Evolutionary conservation across 1,140 invertebrate genomes (phyloP), one percentile per base, ranked within the genome.

Genomic region (Trichonephila clavata): DNA sequence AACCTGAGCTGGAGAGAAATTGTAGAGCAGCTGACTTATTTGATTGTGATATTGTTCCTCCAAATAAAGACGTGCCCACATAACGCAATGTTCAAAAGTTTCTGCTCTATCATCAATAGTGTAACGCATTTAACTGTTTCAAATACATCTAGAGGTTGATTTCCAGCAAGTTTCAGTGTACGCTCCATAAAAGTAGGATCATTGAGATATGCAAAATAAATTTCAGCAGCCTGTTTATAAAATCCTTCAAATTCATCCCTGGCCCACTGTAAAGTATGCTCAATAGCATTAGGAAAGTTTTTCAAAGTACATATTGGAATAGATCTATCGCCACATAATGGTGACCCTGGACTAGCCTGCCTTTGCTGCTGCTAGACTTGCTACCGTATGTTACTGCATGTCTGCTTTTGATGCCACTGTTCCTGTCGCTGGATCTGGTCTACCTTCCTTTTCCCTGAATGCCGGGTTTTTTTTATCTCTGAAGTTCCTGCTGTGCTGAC

Each of bases 291-390:
- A 1, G 99, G 99, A 96, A 99, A 99, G 96, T 99, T 99, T 96
- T 99, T 99, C 87, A 99, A 96, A 0, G 99, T 99, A 96, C 99
- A 99, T 94, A 99, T 99, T 0, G 99, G 99, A 95, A 99, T 99
- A 95, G 98, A 98, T 96, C 99, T 99, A n/a, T n/a, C n/a, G n/a
- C n/a, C n/a, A n/a, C n/a, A n/a, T n/a, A n/a, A n/a, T n/a, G n/a
- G n/a, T n/a, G n/a, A n/a, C n/a, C n/a, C n/a, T n/a, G n/a, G n/a
- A n/a, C n/a, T n/a, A n/a, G n/a, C n/a, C n/a, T n/a, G n/a, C n/a
- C n/a, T n/a, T n/a, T n/a, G n/a, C n/a, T n/a, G n/a, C n/a, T n/a
- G n/a, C n/a, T n/a, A n/a, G n/a, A n/a, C n/a, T n/a, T n/a, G n/a
- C n/a, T n/a, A n/a, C n/a, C n/a, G n/a, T n/a, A n/a, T n/a, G n/a